Evolutionary conservation across 2,888 invertebrate genomes (phyloP), one percentile per base, ranked within the genome.

Genomic region (Entomobrya proxima): DNA sequence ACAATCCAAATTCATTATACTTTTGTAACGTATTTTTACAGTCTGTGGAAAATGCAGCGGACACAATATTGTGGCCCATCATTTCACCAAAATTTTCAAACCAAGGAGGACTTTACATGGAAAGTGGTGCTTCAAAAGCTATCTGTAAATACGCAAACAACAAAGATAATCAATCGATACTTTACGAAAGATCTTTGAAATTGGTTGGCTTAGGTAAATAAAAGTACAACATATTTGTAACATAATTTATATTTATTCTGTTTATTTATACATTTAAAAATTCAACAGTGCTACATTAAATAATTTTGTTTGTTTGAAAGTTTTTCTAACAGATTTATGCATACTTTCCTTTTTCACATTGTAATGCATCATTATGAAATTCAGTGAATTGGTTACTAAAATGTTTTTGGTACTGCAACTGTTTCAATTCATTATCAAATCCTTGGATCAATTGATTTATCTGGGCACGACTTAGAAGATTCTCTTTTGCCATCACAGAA

Each of bases 101-200:
- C 4, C 93, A 93, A 90, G 96, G 96, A 0, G 97, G 97, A 15
- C 92, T 94, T 5, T 98, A 97, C 91, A 94, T 97, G 44, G 95
- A 95, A 55, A 84, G 40, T 77, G 83, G 83, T 6, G 15, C 1
- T 4, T n/a, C 55, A 18, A 52, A 32, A 15, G 5, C 9, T 18
- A 40, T 77, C 24, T 55, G 58, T 1, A n/a, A 35, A 4, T 18
- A 44, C 18, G 67, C 79, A 7, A 21, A 13, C 32, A 44, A 67
- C 30, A 52, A 24, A 24, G 35, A 79, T 0, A 9, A 21, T 35
- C 79, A 79, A 52, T 7, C 50, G 0, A 37, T 32, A 3, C 52
- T 79, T 0, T 50, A 52, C 18, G 21, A 11, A 18, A 67, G 27
- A n/a, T 79, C 79, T 18, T 9, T 35, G 15, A 11, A 69, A 24